Evolutionary conservation across 2,888 invertebrate species (phyloP), one percentile per base, ranked within the genome.

Genomic region (Andrena minutula): DNA sequence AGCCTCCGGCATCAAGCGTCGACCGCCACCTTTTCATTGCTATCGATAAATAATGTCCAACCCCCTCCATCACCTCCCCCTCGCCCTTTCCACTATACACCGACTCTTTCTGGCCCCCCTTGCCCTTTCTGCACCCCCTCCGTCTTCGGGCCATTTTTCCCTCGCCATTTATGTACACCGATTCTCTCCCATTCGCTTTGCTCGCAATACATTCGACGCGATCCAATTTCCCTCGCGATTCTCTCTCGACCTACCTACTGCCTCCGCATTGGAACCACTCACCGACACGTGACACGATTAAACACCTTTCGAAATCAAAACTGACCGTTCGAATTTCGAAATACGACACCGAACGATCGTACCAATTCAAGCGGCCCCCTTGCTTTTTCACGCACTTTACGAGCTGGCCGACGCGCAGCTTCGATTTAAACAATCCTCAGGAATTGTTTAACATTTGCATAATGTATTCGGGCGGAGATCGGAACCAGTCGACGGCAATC

Each of bases 11-110:
- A 87, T 84, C 87, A 87, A 87, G 83, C 88, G 83, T 84, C 84
- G 80, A 87, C 87, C 86, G 85, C 88, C 88, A 88, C 88, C 88
- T 87, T 88, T 88, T 88, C 88, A 88, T 85, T 87, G 87, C 87
- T 88, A 88, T 88, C 88, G 88, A 88, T 88, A 88, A 88, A 88
- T 88, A 87, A 87, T 87, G 87, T 83, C 77, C 84, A 84, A 73
- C 80, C 83, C 82, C 80, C 74, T 61, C 47, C 58, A 16, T 53
- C 41, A 66, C 65, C 56, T 41, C 32, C 26, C 76, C 8, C 16
- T 8, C 35, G 23, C 51, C 16, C 41, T 23, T 30, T 8, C 63
- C 35, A 12, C 30, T 49, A 30, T 60, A n/a, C 10, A 6, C 49
- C 1, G 12, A 41, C 28, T n/a, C 26, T 64, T 20, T n/a, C 64